Conservation (phyloP, 2,888 invertebrate species). For the Abscondita cerata region DNA sequence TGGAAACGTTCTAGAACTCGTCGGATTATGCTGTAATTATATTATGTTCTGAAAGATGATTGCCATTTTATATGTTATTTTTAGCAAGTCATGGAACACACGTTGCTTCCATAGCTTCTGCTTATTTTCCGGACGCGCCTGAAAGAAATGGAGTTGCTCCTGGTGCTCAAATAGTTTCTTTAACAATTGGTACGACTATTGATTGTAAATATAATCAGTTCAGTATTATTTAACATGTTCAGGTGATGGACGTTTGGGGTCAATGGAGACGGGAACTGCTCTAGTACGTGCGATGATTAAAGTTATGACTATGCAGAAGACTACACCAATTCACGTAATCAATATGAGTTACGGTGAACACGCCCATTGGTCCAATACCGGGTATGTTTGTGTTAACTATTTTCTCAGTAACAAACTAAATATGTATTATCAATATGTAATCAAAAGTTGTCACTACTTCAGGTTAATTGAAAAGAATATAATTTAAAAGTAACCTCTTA, state of each 20-base stretch:
- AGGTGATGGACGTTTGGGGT: conserved; percentile 87
- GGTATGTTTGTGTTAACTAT: conserved; percentile 63
- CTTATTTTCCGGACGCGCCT: conserved; percentile 83
- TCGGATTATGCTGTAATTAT: conserved; percentile 88
- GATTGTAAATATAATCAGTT: too few relatives aligned
- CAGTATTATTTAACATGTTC: too few relatives aligned
- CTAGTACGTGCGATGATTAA: conserved; percentile 90
- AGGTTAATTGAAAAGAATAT: too few relatives aligned
- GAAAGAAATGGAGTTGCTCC: conserved; percentile 95
- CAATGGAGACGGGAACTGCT: conserved; percentile 97
- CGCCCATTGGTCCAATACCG: conserved; percentile 88
- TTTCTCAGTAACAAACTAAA: too few relatives aligned
- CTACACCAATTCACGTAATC: conserved; percentile 79
- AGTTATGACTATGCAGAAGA: conserved; percentile 75
- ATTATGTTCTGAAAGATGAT: conserved; percentile 6
- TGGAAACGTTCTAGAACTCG: conserved; percentile 91
- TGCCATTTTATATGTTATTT: conserved; percentile 41
- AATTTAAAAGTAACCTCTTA: too few relatives aligned
- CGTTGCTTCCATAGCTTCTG: conserved; percentile 95
- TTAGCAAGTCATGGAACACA: conserved; percentile 96
- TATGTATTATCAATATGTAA: too few relatives aligned
- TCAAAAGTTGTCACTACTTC: too few relatives aligned
- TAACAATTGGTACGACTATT: conserved; percentile 71
- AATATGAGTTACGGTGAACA: conserved; percentile 99
- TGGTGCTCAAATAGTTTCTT: conserved; percentile 91